Evolutionary conservation across 2,113 vertebrate species (phyloP).

Genomic region (Heteronetta atricapilla): DNA sequence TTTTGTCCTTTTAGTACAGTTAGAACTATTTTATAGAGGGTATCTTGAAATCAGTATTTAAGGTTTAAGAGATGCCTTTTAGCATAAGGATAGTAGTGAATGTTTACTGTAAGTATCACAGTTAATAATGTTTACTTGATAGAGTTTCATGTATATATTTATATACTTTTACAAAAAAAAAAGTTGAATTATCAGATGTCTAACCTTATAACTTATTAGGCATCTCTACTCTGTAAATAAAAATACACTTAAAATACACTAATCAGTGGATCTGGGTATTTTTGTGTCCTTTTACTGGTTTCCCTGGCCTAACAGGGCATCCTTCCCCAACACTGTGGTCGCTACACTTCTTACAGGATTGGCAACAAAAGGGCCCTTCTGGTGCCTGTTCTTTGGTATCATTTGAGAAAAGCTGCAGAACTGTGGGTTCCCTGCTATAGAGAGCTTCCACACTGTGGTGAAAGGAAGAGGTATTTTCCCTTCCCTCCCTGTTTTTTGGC

Average conservation of each 20-base stretch:
- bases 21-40: slow-evolving; percentile 73
- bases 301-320: neutral
- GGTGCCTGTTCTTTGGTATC: neutral
- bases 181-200: slow-evolving; percentile 62
- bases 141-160: slow-evolving; percentile 81
- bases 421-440: neutral
- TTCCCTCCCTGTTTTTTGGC: neutral
- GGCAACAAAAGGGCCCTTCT: neutral
- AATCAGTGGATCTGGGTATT: neutral
- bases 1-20: slow-evolving; percentile 68
- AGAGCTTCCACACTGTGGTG: neutral
- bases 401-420: neutral
- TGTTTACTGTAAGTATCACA: slow-evolving; percentile 73
- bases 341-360: neutral
- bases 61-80: slow-evolving; percentile 70
- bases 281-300: slow-evolving; percentile 15
- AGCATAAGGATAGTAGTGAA: slow-evolving; percentile 68
- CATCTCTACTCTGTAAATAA: slow-evolving; percentile 81
- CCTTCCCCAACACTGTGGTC: neutral
- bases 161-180: slow-evolving; percentile 78
- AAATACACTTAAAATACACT: slow-evolving; percentile 61
- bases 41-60: slow-evolving; percentile 77
- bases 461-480: neutral
- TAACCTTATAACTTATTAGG: slow-evolving; percentile 67
- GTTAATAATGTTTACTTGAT: slow-evolving; percentile 78